Evolutionary conservation across 2,113 vertebrate genomes (phyloP), one percentile per base, ranked within the genome.

Genomic region (Anseranas semipalmata): DNA sequence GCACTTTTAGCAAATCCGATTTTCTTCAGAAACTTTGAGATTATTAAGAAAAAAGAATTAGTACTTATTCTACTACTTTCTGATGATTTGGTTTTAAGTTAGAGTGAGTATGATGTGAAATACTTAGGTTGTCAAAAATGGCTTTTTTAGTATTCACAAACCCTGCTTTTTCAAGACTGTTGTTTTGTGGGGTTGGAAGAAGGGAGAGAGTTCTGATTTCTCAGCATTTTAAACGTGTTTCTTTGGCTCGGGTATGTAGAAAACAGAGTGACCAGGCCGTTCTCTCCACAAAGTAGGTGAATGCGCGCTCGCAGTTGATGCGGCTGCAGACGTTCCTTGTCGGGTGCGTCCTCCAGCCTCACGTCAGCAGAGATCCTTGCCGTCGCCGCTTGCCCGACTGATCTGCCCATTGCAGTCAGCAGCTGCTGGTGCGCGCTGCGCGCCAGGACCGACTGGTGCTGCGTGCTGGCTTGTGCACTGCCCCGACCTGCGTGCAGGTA

Each of bases 281-380:
- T 55, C 39, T 10, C 11, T 5, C 43, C 33, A 4, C 46, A 8
- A 7, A 48, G 14, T 2, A 15, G 41, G 27, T 30, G 41, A 14
- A 46, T 63, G 4, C 6, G 0, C 5, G 12, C 33, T n/a, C 37
- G 24, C 35, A 8, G 12, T 14, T 3, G 27, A 7, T 18, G 33
- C 18, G n/a, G 59, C 37, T 2, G 15, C 18, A 16, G 19, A 16
- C 1, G 1, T 17, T 70, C 17, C 7, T 5, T 17, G 56, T 32
- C 0, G 3, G 24, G 3, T 14, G 3, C 0, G 2, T 10, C 46
- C 37, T 12, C 21, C 32, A 11, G 30, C 28, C 28, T 9, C 3
- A 1, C 0, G 15, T 13, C 27, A 28, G 50, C 48, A 18, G 30
- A n/a, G 33, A 8, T 17, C 25, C 25, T n/a, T 32, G 4, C 6